These are phyloP conservation scores for Polyodon spathula DNA, from an alignment of 2,113 vertebrate species.

Conservation along the genomic window DNA sequence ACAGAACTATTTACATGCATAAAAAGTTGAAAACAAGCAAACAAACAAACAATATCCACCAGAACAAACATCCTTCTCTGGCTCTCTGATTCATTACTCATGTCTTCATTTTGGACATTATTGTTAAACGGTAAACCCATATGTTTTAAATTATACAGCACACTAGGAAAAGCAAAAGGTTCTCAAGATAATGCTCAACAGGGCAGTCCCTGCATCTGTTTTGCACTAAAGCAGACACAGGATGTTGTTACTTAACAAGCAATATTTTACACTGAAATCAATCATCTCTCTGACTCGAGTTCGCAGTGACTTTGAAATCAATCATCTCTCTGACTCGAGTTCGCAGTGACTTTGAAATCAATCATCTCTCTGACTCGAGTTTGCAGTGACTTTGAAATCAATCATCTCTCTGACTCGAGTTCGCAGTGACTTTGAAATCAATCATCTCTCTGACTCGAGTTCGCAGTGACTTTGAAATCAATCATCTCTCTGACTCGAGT, in stretches of 20 bases:
- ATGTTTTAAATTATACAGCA: conserved; percentile 71
- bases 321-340: conserved; percentile 62
- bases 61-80: conserved; percentile 36
- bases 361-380: conserved; percentile 62
- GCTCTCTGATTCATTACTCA: conserved; percentile 58
- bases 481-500: conserved; percentile 62
- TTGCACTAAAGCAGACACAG: conserved; percentile 63
- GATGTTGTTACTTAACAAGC: conserved; percentile 75
- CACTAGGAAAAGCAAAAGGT: conserved; percentile 59
- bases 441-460: conserved; percentile 62
- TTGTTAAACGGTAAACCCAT: conserved; percentile 54
- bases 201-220: conserved; percentile 63
- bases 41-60: conserved; percentile 47
- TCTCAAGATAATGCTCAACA: conserved; percentile 61
- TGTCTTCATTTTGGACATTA: conserved; percentile 57
- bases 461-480: conserved; percentile 70
- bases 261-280: conserved; percentile 77
- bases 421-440: conserved; percentile 70
- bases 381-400: conserved; percentile 70
- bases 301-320: conserved; percentile 65
- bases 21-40: conserved; percentile 42
- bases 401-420: conserved; percentile 62
- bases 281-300: conserved; percentile 62
- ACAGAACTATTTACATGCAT: conserved; percentile 60
- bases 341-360: conserved; percentile 70